Evolutionary conservation across 2,797 vertebrate species (phyloP).

Genomic region (Acanthiza pusilla): DNA sequence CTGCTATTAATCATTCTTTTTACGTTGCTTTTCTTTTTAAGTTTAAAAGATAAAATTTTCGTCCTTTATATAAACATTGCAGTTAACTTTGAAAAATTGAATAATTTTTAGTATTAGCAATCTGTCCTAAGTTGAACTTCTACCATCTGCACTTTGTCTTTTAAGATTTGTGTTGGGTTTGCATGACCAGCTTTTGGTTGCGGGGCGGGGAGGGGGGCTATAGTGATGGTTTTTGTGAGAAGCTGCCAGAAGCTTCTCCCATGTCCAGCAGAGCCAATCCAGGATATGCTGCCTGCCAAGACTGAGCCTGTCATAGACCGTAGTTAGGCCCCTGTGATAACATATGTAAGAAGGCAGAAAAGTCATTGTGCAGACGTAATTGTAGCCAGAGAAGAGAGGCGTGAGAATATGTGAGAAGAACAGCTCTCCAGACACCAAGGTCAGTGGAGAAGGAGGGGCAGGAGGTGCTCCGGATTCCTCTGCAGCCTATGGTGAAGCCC

Average conservation of each 20-base stretch:
- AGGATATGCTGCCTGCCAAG: accelerated
- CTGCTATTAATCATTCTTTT: not conserved
- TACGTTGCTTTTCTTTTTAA: not conserved
- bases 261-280: not conserved
- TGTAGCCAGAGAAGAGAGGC: not conserved
- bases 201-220: accelerated
- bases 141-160: not conserved
- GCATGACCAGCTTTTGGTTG: not conserved
- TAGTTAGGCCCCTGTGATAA: not conserved
- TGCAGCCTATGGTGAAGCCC: not conserved
- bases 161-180: not conserved
- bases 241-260: not conserved
- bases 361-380: not conserved
- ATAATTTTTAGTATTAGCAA: not conserved
- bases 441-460: not conserved
- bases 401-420: not conserved
- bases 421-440: not conserved
- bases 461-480: not conserved
- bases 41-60: not conserved
- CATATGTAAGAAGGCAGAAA: not conserved
- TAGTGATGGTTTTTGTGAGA: not conserved
- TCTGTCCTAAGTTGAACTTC: not conserved
- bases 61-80: not conserved
- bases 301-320: not conserved
- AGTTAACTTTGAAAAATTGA: not conserved